Evolutionary conservation across 1,140 invertebrate genomes (phyloP).

Genomic region (Panagrolaimus sp.): DNA sequence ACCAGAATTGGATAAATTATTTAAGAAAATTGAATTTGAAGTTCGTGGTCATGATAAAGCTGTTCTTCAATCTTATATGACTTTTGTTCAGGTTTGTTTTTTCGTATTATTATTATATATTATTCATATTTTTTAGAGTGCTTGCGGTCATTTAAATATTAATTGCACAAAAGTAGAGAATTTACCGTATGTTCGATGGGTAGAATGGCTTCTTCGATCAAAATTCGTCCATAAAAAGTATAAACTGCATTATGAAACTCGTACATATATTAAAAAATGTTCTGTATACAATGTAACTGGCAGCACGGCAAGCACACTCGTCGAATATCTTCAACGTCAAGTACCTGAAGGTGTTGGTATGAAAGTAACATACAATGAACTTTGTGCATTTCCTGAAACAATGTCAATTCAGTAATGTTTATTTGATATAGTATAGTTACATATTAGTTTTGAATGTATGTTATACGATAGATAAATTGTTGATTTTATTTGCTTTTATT

Average conservation of each 20-base stretch:
- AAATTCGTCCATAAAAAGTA: slow-evolving; percentile 88
- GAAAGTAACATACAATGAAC: slow-evolving; percentile 69
- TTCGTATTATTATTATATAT: slow-evolving; percentile 14
- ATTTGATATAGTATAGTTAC: too few relatives aligned
- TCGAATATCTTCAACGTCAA: slow-evolving; percentile 94
- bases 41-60: slow-evolving; percentile 54
- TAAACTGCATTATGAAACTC: slow-evolving; percentile 85
- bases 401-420: neutral
- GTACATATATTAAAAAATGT: slow-evolving; percentile 82
- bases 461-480: too few relatives aligned
- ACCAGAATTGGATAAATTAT: slow-evolving; percentile 39
- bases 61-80: slow-evolving; percentile 50
- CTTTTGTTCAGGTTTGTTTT: slow-evolving; percentile 40
- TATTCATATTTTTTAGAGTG: slow-evolving; percentile 33
- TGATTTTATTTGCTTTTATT: too few relatives aligned
- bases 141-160: slow-evolving; percentile 44
- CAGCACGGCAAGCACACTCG: slow-evolving; percentile 85
- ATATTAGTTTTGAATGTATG: too few relatives aligned
- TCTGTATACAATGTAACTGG: slow-evolving; percentile 78
- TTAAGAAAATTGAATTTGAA: slow-evolving; percentile 46
- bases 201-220: slow-evolving; percentile 71
- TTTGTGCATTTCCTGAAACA: slow-evolving; percentile 31
- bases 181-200: slow-evolving; percentile 46
- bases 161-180: slow-evolving; percentile 18
- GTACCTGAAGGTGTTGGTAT: slow-evolving; percentile 91